Evolutionary conservation across 2,888 invertebrate species (phyloP), one percentile per base, ranked within the genome.

Genomic region (Seira musarum): DNA sequence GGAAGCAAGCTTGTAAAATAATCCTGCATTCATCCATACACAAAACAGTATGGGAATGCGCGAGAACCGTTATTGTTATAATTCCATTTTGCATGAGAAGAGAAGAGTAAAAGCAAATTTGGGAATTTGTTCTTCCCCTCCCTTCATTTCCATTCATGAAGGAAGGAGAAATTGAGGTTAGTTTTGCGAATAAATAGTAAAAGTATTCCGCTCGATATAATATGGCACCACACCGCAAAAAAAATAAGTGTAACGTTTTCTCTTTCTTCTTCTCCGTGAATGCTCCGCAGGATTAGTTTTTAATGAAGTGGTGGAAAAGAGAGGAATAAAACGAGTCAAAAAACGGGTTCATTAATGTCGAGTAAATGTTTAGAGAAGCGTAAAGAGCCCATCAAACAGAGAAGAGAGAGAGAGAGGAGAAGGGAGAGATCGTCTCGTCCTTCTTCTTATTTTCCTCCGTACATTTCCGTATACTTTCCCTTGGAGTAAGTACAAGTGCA

Each of bases 301-400:
- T 57, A 57, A 57, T 57, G 57, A 57, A 57, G 57, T 53, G 67
- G 15, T 35, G 65, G 53, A 67, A 61, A 49, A 68, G 46, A n/a
- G 49, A 53, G 79, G 57, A 79, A 79, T 72, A 66, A 79, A 72
- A 72, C 72, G 79, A 79, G 79, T 79, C 79, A 79, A 57, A 57
- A 17, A 57, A 67, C 67, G 72, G 72, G 79, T 79, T 79, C 79
- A 79, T 79, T 79, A 79, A 72, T 79, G 79, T 79, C 79, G 40
- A 40, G 61, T 67, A 72, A 79, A 79, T 79, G 72, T 79, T 72
- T 79, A 72, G 67, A 79, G 57, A 30, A 67, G 67, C 72, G 72
- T 79, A 79, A 79, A 79, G 66, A 66, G 66, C 78, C 78, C 71
- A 78, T 78, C 79, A 72, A n/a, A n/a, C n/a, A n/a, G n/a, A n/a